Base-by-base conservation (phyloP, 1,140 invertebrate species). In the Ylistrum balloti region DNA sequence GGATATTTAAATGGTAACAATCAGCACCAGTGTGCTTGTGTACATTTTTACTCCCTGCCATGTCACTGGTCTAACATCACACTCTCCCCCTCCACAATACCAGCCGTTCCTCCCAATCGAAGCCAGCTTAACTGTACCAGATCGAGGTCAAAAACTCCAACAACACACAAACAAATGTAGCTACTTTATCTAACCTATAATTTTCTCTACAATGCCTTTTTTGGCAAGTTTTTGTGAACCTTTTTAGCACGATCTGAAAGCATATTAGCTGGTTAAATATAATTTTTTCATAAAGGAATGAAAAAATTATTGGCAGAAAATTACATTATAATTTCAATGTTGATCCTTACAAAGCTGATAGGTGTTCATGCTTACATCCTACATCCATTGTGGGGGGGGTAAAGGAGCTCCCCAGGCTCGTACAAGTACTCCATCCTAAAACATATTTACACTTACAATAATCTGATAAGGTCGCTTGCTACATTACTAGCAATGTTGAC, bases 181-280 rank as follows among this genome's bases (percentile, higher is more conserved):
- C 56, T 11, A 74, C 56, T 74, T 74, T 74, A 22, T 74, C 22
- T 74, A 74, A 74, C 56, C 56, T 74, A 28, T 74, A n/a, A 74
- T 74, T 74, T 74, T 5, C 22, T 74, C 22, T 28, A 28, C 22
- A 28, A 28, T 74, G 11, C 28, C 56, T 7, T 28, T 74, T n/a
- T n/a, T 9, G n/a, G 9, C n/a, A 3, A n/a, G n/a, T 74, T 74
- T 74, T 1, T 74, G n/a, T 28, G 5, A 1, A 74, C 22, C 1
- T 74, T 74, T 74, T 28, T 2, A 74, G 0, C n/a, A 28, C 2
- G 5, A 28, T 17, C 28, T n/a, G n/a, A 74, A 74, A 28, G 5
- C 56, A 74, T 74, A 28, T 74, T 28, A 28, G 22, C 56, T 5
- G 22, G 45, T 48, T 20, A 17, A 48, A 48, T 48, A 48, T 20